phyloP scores from a whole-genome alignment of 2,888 invertebrate species.

The Dolichomitus sp. region DNA sequence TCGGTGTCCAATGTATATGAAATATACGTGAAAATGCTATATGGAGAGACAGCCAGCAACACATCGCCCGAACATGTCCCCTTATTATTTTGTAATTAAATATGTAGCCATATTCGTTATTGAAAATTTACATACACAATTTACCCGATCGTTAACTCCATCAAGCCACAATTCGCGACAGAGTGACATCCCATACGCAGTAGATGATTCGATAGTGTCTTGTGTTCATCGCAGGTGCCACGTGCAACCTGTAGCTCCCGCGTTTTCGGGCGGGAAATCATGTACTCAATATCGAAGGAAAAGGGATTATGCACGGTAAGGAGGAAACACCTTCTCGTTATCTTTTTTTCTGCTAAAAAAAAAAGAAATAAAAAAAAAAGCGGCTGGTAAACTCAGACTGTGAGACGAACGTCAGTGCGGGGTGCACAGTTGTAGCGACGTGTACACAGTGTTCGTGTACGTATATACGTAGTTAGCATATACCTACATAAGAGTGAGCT shows the following conservation, averaged over 20 bases:
- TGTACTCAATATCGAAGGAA: conserved; percentile 39
- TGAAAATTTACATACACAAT: too few species aligned
- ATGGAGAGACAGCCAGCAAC: too few species aligned
- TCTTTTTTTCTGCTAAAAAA: conserved; percentile 33
- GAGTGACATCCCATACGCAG: not conserved
- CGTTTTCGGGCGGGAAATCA: conserved; percentile 1
- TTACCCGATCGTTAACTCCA: not conserved
- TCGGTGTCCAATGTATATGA: too few species aligned
- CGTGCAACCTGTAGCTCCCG: conserved; percentile 25
- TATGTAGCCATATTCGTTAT: too few species aligned
- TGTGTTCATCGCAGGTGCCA: conserved; percentile 14
- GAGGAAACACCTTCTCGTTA: conserved; percentile 46
- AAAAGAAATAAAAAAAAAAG: conserved; percentile 42
- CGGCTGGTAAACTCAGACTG: conserved; percentile 59
- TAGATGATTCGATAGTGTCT: not conserved
- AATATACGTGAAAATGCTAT: too few species aligned
- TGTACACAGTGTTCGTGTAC: conserved; percentile 18
- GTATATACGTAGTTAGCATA: conserved; percentile 29
- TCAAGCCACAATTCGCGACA: not conserved
- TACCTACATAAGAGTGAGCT: conserved; percentile 77
- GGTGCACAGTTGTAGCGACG: conserved; percentile 9
- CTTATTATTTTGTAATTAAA: too few species aligned
- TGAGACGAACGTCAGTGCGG: conserved; percentile 45
- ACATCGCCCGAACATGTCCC: too few species aligned
- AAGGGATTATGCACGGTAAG: conserved; percentile 4